Base-by-base conservation (phyloP, 2,113 vertebrate species). In the Nothoprocta perdicaria region DNA sequence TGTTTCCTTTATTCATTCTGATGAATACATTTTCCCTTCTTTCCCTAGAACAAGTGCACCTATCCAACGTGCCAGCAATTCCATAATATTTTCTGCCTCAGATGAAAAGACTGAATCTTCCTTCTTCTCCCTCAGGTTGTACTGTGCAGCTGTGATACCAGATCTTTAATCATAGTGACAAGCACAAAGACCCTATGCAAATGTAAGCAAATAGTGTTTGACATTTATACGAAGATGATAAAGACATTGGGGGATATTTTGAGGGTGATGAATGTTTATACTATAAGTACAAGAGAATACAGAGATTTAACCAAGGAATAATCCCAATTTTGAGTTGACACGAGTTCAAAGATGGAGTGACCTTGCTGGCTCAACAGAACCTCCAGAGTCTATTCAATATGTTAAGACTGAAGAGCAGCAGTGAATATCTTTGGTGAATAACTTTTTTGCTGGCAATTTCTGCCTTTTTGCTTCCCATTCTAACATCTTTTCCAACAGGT, bases 201-300 rank as follows among this genome's bases (percentile, higher is more conserved):
- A 95, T 95, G 55, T 90, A 96, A 88, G 74, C 92, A 96, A 96
- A 96, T 92, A 87, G n/a, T 3, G 0, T 93, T 88, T 96, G 95
- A 93, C 94, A 93, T 94, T 93, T 88, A 83, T 90, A 81, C 87
- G 88, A 92, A 83, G 81, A 89, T 72, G 82, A 81, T 84, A 89
- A 93, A 95, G 86, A 90, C 91, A 81, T 66, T 76, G 88, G 68
- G 33, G 88, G 75, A 58, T 92, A 27, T 83, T 96, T 83, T 26
- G 15, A 90, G 53, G 79, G 55, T 0, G 63, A 60, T 78, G 84
- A 77, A 86, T 91, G 75, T 91, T 95, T 93, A 86, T 73, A 82
- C 23, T 84, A 31, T 50, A 76, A 88, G 33, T 60, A 65, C 26
- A 80, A 89, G 35, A 77, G 72, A 83, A 90, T 38, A 67, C 2